These are phyloP conservation scores for Notothenia coriiceps DNA, from an alignment of 2,113 vertebrate genomes.

Conservation along the genomic window DNA sequence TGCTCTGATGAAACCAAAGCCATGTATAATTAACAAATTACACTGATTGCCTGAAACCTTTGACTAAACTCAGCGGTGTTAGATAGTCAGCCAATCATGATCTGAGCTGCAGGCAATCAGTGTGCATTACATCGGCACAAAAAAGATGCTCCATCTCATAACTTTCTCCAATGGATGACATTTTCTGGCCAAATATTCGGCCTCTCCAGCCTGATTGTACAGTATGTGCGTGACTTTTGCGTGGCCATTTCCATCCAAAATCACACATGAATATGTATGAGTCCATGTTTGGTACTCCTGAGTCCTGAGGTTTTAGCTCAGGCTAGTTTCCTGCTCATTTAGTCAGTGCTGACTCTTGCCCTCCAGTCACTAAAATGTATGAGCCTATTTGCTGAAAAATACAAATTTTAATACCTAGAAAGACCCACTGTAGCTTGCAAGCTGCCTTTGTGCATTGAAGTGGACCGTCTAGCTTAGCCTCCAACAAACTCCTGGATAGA, in stretches of 20 bases:
- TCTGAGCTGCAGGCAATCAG: slow-evolving; percentile 63
- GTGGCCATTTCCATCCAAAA: slow-evolving; percentile 30
- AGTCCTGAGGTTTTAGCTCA: slow-evolving; percentile 19
- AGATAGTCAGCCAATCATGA: slow-evolving; percentile 72
- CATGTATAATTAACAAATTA: slow-evolving; percentile 67
- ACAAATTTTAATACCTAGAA: slow-evolving; percentile 44
- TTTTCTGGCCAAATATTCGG: slow-evolving; percentile 16
- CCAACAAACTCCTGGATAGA: slow-evolving; percentile 26
- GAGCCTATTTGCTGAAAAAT: slow-evolving; percentile 35
- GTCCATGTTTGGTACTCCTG: slow-evolving; percentile 22
- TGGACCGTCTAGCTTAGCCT: slow-evolving; percentile 11
- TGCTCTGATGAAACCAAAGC: slow-evolving; percentile 59
- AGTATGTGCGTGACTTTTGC: slow-evolving; percentile 3
- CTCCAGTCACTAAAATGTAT: slow-evolving; percentile 29
- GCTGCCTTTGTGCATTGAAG: slow-evolving; percentile 7
- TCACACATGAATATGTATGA: slow-evolving; percentile 40
- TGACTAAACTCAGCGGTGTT: slow-evolving; percentile 59
- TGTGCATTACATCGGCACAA: slow-evolving; percentile 33
- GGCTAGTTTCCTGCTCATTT: slow-evolving; percentile 35
- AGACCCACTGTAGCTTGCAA: slow-evolving; percentile 21
- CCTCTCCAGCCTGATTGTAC: slow-evolving; percentile 6
- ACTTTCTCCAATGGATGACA: slow-evolving; percentile 32
- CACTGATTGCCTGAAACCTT: slow-evolving; percentile 72
- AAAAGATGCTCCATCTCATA: slow-evolving; percentile 58
- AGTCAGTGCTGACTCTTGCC: slow-evolving; percentile 29